Base-by-base conservation (phyloP, 1,140 invertebrate genomes). In the Harlomillsia oculata region DNA sequence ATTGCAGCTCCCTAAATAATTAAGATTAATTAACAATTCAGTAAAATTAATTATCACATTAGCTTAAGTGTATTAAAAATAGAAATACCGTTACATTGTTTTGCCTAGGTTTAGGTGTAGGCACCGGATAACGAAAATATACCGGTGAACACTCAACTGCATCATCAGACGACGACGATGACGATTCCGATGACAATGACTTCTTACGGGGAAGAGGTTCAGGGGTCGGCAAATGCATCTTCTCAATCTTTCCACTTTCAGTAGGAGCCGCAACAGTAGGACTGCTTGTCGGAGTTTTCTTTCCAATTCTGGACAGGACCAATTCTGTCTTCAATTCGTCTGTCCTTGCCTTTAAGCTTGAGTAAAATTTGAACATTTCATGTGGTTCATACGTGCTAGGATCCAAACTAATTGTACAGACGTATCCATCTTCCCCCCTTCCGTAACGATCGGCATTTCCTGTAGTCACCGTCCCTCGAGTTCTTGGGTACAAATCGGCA, bases 401-500 rank as follows among this genome's bases (percentile, higher is more conserved):
- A 75, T 90, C 83, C 50, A 91, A 72, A 32, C 81, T 86, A 66
- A 90, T 85, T 74, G 82, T 88, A 55, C 80, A 78, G 30, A 89
- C 77, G 5, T 80, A 72, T 46, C 77, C 74, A 70, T 88, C 82
- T 56, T 77, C 75, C 28, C 84, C 83, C 62, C 78, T 77, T 13
- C 87, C 74, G 90, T 89, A 94, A 62, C 85, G 80, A 39, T 78
- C 73, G 18, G 85, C 81, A 39, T 79, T 81, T 59, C 90, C 74
- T 53, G 84, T 80, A 0, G 89, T 84, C 56, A 83, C 77, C 30
- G 78, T 81, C 25, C 85, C 85, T 34, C 75, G 71, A 9, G 91
- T 96, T 36, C 93, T 88, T 0, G 90, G 91, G 74, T 87, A 97
- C 46, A 97, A 73, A 70, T 97, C 91, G 5, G 82, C 80, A 73